phyloP scores from a whole-genome alignment of 2,888 invertebrate genomes.

The Endotricha flammealis region DNA sequence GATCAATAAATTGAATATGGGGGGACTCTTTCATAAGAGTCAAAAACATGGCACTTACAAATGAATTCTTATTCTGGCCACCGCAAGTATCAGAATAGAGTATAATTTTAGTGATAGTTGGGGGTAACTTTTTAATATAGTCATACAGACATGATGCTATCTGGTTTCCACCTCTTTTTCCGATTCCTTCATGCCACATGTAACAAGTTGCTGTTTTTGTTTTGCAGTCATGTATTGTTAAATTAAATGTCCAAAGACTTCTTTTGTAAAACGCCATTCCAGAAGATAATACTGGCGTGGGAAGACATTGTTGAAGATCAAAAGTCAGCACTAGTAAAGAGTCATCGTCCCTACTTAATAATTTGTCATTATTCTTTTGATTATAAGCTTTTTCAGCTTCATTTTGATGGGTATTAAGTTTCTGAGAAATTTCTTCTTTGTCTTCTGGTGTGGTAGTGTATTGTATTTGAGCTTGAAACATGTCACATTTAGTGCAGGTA shows the following conservation, averaged over 20 bases:
- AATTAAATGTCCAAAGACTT: slow-evolving; percentile 20
- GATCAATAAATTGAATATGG: not conserved
- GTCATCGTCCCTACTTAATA: slow-evolving; percentile 6
- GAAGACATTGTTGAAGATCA: slow-evolving; percentile 21
- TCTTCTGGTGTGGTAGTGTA: no score
- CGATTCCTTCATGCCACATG: slow-evolving; percentile 24
- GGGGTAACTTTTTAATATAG: slow-evolving; percentile 16
- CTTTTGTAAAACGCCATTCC: slow-evolving; percentile 19
- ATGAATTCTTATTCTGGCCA: slow-evolving; percentile 21
- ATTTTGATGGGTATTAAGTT: slow-evolving; percentile 8
- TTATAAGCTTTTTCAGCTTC: slow-evolving; percentile 14
- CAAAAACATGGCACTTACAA: slow-evolving; percentile 12
- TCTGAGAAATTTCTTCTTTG: no score
- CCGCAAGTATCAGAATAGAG: slow-evolving; percentile 24
- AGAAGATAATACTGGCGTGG: slow-evolving; percentile 13
- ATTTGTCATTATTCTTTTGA: slow-evolving; percentile 14
- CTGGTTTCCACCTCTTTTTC: slow-evolving; percentile 26
- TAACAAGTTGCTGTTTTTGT: slow-evolving; percentile 15
- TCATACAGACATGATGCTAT: slow-evolving; percentile 27
- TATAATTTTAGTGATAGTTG: slow-evolving; percentile 15
- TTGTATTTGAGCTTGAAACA: no score
- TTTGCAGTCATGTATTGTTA: slow-evolving; percentile 17
- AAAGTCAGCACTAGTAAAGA: slow-evolving; percentile 14
- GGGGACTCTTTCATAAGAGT: slow-evolving; percentile 1
- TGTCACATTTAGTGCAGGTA: no score